These are phyloP conservation scores for Ceratina japonica DNA, from an alignment of 1,140 invertebrate species.

Conservation along the genomic window DNA sequence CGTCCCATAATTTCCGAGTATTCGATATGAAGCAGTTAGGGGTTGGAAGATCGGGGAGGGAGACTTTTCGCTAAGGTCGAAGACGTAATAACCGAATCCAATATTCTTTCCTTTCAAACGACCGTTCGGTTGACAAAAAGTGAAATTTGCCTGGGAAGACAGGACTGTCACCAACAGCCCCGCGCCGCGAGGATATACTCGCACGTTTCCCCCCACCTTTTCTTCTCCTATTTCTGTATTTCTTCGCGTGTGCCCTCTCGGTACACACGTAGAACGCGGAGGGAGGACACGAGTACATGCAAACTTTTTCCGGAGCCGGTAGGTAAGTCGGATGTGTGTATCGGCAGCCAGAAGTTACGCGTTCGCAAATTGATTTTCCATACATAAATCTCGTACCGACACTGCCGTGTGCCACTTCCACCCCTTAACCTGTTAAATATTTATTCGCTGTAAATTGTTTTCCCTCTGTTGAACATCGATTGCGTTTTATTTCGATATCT, in stretches of 20 bases:
- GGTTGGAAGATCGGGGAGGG: conserved; percentile 42
- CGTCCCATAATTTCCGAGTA: neutral
- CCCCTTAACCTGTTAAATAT: conserved; percentile 19
- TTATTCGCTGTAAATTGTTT: conserved; percentile 11
- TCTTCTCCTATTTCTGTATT: conserved; percentile 23
- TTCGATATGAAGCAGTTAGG: conserved; percentile 20
- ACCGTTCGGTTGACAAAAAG: conserved; percentile 71
- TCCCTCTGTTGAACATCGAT: neutral
- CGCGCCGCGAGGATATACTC: conserved; percentile 57
- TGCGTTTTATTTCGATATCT: neutral
- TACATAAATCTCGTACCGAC: conserved; percentile 17
- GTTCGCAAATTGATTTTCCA: conserved; percentile 33
- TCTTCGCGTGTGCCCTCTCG: conserved; percentile 18
- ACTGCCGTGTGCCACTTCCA: neutral
- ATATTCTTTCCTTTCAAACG: conserved; percentile 77
- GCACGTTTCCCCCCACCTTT: conserved; percentile 41
- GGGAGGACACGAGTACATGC: conserved; percentile 25
- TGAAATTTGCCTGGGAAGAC: conserved; percentile 73
- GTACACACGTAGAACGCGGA: neutral
- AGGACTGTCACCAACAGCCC: conserved; percentile 72
- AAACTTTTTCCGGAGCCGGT: neutral
- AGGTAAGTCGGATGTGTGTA: conserved; percentile 7
- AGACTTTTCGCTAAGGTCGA: conserved; percentile 68
- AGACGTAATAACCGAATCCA: conserved; percentile 78
- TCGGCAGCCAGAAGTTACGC: conserved; percentile 23